Conservation (phyloP, 37 sponge, comb jelly and placozoan species). For the Ephydatia muelleri region DNA sequence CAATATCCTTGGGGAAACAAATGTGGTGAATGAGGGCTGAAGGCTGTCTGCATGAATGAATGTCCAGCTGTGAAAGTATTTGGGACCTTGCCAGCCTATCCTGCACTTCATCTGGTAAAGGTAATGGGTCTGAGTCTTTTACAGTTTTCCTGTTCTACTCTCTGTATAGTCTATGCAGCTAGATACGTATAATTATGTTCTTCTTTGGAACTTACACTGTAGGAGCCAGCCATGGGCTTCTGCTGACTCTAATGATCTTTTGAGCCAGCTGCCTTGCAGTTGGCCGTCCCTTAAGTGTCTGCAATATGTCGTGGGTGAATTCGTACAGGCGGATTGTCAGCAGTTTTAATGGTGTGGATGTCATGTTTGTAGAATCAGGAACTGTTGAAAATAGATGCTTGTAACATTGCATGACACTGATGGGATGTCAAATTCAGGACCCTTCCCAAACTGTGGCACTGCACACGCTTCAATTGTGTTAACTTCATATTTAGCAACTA, state of each 20-base stretch:
- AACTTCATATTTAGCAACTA: no score
- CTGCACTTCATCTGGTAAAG: conserved; percentile 40
- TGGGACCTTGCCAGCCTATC: neutral
- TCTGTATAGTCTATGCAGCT: neutral
- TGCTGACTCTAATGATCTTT: conserved; percentile 29
- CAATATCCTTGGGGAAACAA: no score
- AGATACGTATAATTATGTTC: neutral
- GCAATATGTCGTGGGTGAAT: conserved; percentile 41
- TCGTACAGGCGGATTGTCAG: neutral
- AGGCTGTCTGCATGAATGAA: conserved; percentile 15
- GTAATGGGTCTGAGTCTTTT: conserved; percentile 18
- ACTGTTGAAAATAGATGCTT: no score
- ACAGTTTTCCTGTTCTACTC: neutral
- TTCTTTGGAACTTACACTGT: conserved; percentile 17
- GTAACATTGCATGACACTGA: no score
- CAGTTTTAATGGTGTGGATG: no score
- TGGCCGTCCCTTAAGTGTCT: neutral
- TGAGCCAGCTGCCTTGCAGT: conserved; percentile 24
- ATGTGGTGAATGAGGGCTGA: no score
- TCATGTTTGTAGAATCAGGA: no score
- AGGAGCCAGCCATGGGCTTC: conserved; percentile 46
- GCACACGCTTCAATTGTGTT: no score
- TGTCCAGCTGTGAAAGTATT: conserved; percentile 24
- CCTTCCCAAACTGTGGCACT: no score
- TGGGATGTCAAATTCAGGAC: no score